These are phyloP conservation scores for Periphyllus acericola DNA, from an alignment of 2,888 invertebrate species.

Conservation along the genomic window DNA sequence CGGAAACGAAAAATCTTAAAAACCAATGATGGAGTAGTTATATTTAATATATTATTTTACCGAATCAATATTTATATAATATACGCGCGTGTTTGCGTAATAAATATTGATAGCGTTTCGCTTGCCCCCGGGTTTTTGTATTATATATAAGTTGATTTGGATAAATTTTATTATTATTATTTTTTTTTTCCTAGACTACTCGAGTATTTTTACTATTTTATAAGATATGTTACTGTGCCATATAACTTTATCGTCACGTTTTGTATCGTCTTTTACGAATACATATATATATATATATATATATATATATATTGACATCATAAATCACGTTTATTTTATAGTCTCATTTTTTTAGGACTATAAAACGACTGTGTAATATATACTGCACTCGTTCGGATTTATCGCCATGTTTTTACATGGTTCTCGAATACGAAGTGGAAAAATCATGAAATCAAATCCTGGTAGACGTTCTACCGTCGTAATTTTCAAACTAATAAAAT, in stretches of 20 bases:
- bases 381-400: not conserved
- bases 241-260: constrained; percentile 52
- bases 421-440: not conserved
- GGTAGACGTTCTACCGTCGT: not conserved
- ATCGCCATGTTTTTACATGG: not conserved
- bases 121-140: not conserved
- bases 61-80: too few relatives aligned
- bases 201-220: constrained; percentile 34
- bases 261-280: constrained; percentile 28
- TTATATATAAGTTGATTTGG: constrained; percentile 27
- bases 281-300: too few relatives aligned
- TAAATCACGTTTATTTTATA: constrained; percentile 48
- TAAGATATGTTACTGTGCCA: constrained; percentile 24
- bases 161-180: constrained; percentile 1
- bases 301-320: constrained; percentile 16
- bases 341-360: constrained; percentile 45
- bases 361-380: not conserved
- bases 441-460: not conserved
- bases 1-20: too few relatives aligned
- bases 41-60: too few relatives aligned
- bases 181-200: not conserved
- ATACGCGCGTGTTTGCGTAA: not conserved
- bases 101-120: constrained; percentile 38
- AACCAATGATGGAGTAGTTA: too few relatives aligned
- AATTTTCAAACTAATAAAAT: not conserved